A percentile compares a stretch with the other conserved stretches of the same genome.
Conservation (phyloP, 1,140 invertebrate species). For the Drosophila tsacasi region DNA sequence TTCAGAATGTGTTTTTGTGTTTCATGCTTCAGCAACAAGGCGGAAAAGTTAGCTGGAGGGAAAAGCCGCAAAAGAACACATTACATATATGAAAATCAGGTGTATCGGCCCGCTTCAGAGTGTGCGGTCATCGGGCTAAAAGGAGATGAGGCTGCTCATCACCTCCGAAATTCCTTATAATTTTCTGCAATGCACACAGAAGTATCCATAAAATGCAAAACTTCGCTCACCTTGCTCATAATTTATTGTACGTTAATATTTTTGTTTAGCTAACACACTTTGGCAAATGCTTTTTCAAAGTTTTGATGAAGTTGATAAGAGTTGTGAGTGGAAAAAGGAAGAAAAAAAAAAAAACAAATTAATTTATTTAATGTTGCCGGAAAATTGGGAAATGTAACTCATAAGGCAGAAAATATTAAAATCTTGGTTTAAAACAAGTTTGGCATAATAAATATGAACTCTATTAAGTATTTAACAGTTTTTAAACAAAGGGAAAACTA, state of each 20-base stretch:
- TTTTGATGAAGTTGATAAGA: not conserved
- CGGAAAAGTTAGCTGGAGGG: slow-evolving; percentile 8
- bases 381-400: not conserved
- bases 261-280: slow-evolving; percentile 19
- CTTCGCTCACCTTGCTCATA: not conserved
- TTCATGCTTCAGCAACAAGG: slow-evolving; percentile 5
- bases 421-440: not conserved
- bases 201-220: slow-evolving; percentile 1
- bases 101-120: slow-evolving; percentile 3
- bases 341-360: not conserved
- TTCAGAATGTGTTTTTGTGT: slow-evolving; percentile 21
- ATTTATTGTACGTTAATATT: not conserved
- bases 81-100: not conserved
- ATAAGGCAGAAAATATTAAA: not conserved
- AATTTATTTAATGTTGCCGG: not conserved
- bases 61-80: slow-evolving; percentile 5
- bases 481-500: not conserved
- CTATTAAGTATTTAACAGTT: not conserved
- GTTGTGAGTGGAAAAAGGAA: not conserved
- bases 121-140: slow-evolving; percentile 9
- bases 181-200: not conserved
- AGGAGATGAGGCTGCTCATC: not conserved
- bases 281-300: not conserved
- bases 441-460: not conserved
- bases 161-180: not conserved